phyloP scores from a whole-genome alignment of 64 coral and sea anemone genomes.

The Montipora foliosa region DNA sequence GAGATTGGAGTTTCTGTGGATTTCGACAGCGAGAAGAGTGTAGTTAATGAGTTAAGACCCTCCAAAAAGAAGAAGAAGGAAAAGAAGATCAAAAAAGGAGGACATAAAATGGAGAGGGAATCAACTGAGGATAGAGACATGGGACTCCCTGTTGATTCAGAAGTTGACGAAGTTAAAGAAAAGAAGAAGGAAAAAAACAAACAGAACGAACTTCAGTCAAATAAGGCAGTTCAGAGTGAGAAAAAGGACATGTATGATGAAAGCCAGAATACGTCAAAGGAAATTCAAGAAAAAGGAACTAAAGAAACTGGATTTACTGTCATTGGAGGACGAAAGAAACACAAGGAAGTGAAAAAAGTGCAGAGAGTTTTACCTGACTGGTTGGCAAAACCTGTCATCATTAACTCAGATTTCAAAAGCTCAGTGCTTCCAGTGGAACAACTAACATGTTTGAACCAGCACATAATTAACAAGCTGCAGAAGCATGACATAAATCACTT shows the following conservation, averaged over 20 bases:
- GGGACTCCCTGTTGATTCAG: not conserved
- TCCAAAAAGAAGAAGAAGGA: not conserved
- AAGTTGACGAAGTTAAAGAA: not conserved
- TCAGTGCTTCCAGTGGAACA: constrained; percentile 68
- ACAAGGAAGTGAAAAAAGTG: constrained; percentile 79
- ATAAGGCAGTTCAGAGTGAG: not conserved
- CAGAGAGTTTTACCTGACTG: constrained; percentile 87
- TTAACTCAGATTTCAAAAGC: constrained; percentile 69
- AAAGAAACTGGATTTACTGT: constrained; percentile 83
- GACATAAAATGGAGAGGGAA: not conserved
- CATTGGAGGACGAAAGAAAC: constrained; percentile 76
- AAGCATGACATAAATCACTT: constrained; percentile 78
- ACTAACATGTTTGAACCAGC: constrained; percentile 59
- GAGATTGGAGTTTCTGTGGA: not conserved
- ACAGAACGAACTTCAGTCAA: not conserved
- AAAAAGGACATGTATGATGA: not conserved
- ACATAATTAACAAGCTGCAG: constrained; percentile 67
- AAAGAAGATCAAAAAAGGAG: not conserved
- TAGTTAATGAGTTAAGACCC: not conserved
- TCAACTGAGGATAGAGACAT: not conserved
- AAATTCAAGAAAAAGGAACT: not conserved
- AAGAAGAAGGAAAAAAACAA: constrained; percentile 15
- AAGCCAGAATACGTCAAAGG: not conserved
- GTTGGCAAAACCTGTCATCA: constrained; percentile 83
- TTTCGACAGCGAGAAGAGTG: not conserved